A percentile compares a stretch with the other conserved stretches of the same genome.
Conservation (phyloP, 1,140 invertebrate genomes). For the Sweltsa coloradensis region DNA sequence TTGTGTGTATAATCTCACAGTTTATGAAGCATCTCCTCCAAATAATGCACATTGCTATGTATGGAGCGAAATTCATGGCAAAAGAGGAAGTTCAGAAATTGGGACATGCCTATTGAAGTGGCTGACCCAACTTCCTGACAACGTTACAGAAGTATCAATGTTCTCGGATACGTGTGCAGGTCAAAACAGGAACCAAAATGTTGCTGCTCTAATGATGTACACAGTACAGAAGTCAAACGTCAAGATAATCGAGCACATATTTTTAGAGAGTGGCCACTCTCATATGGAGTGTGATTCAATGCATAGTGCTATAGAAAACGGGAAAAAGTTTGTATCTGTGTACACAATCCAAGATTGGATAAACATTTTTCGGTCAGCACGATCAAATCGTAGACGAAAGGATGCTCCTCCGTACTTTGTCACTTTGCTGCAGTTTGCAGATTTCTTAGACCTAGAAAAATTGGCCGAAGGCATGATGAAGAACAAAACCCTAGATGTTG, state of each 20-base stretch:
- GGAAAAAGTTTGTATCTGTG: constrained; percentile 16
- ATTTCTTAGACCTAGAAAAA: constrained; percentile 12
- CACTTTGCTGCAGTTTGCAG: constrained; percentile 9
- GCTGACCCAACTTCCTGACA: constrained; percentile 9
- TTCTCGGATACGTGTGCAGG: constrained; percentile 5
- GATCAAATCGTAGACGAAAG: constrained; percentile 9
- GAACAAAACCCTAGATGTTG: constrained; percentile 3
- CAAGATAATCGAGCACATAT: constrained; percentile 24
- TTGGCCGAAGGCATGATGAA: constrained; percentile 3
- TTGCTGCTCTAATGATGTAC: constrained; percentile 5
- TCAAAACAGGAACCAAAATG: constrained; percentile 7
- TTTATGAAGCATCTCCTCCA: background rate
- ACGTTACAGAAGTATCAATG: constrained; percentile 13
- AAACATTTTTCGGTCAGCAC: constrained; percentile 19
- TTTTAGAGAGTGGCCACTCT: constrained; percentile 26
- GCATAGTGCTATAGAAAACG: constrained; percentile 20
- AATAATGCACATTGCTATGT: background rate
- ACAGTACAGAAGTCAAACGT: constrained; percentile 3
- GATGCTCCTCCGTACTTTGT: constrained; percentile 10
- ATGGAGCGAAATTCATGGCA: constrained; percentile 4
- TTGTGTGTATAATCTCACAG: constrained; percentile 6
- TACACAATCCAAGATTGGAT: constrained; percentile 17
- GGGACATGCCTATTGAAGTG: constrained; percentile 7
- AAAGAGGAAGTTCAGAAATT: constrained; percentile 3
- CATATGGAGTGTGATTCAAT: constrained; percentile 26